Evolutionary conservation across 2,113 vertebrate genomes (phyloP).

Genomic region (Tinamus guttatus): DNA sequence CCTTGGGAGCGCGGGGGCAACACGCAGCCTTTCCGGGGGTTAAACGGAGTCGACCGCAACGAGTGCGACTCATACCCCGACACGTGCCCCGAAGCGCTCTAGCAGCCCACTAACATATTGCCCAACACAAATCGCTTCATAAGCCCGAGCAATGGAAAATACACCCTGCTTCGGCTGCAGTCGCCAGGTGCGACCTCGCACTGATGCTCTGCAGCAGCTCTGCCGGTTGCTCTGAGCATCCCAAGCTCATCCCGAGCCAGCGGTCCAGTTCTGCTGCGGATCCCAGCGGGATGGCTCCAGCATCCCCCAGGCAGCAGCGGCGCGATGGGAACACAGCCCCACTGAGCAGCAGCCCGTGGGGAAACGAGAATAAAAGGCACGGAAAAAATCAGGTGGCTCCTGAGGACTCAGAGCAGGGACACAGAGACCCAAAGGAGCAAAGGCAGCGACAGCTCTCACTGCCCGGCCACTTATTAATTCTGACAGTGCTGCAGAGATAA

Average conservation of each 20-base stretch:
- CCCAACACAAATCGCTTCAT: neutral
- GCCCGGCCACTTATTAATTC: neutral
- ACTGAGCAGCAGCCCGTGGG: accelerated
- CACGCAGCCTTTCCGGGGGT: neutral
- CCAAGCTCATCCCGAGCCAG: too few relatives aligned
- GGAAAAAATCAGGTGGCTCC: neutral
- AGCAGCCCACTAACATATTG: too few relatives aligned
- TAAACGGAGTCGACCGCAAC: too few relatives aligned
- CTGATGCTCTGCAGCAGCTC: too few relatives aligned
- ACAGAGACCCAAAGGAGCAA: accelerated
- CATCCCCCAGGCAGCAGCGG: neutral
- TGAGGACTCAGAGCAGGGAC: neutral
- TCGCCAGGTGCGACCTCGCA: too few relatives aligned
- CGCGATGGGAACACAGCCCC: neutral
- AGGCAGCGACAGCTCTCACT: neutral
- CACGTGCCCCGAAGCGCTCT: too few relatives aligned
- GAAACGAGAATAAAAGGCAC: neutral
- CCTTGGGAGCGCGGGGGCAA: too few relatives aligned
- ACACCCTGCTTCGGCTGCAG: too few relatives aligned
- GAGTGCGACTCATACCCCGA: neutral
- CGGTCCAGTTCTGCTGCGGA: too few relatives aligned
- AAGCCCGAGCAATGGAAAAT: neutral
- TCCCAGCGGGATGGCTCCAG: too few relatives aligned
- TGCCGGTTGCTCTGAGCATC: too few relatives aligned
- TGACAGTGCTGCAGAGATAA: neutral